Base-by-base conservation (phyloP, 2,888 invertebrate species). In the Deilephila elpenor region DNA sequence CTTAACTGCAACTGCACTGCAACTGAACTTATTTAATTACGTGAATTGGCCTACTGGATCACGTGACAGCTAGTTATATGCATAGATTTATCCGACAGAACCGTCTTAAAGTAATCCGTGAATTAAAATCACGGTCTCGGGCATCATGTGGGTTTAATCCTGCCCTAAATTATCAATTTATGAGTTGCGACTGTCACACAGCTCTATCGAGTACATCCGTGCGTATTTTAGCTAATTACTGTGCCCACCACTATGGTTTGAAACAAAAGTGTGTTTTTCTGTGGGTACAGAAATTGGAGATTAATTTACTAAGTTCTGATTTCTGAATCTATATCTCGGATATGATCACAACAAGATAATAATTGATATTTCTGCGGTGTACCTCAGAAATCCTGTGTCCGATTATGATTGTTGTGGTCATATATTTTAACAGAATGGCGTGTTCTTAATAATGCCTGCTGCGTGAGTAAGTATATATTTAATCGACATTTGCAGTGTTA, bases 401-500 rank as follows among this genome's bases (percentile, higher is more conserved):
- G 5, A 60, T 11, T 25, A 5, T 32, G 3, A 32, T 29, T 25
- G n/a, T 73, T 59, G 72, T 73, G 59, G 20, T 73, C 72, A 73
- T 75, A 77, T 61, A 44, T 62, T 73, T 25, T 72, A 75, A 61
- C 71, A 37, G 75, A 82, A 80, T 84, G 84, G 82, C 79, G 81
- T 82, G 81, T 81, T 78, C 84, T 85, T 86, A 87, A 86, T 85
- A 78, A 73, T 78, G 83, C 81, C 81, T 85, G 81, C 75, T 73
- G 75, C 77, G 80, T 80, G 77, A 79, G 81, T 82, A 79, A 76
- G 75, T 79, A 77, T 73, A 74, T 75, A 72, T 70, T 70, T 71
- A 53, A 56, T 62, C 37, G 20, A 37, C 37, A 37, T 73, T 51
- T 60, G 20, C 14, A 56, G 56, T 73, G 64, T 72, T 53, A 56